Base-by-base conservation (phyloP, 1,140 invertebrate species). In the Danaus melanippus region DNA sequence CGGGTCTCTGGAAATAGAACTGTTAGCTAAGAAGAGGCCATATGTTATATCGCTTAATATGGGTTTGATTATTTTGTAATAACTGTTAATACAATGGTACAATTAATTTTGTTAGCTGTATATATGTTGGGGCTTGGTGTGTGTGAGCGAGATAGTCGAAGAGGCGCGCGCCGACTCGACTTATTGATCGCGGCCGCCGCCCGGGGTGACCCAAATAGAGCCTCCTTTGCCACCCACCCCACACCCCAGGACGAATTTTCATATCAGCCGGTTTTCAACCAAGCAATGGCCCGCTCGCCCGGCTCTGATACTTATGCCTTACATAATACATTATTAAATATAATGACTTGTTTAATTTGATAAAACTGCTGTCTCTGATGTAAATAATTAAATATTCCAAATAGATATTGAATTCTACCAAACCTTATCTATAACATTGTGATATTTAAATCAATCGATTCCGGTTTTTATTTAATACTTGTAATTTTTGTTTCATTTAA, bases 141-240 rank as follows among this genome's bases (percentile, higher is more conserved):
- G 47, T 57, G 71, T 66, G 70, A 74, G 76, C 57, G 71, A 70
- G 77, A 73, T 51, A 69, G 75, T 44, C 21, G 21, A 62, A 67
- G 59, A 75, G 74, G 83, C 83, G 83, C 83, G 83, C 83, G 83
- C 83, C 79, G 80, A 52, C 70, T 67, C 64, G 59, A 58, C 68
- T 43, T 86, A 86, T 86, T 79, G 83, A 86, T 86, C 81, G 81
- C 51, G 76, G 73, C 69, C 82, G 82, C 80, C 80, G 83, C 83
- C 83, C 83, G 70, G 83, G 83, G 79, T 86, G 83, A 86, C 83
- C 83, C 83, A 86, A 84, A 86, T 86, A 86, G 80, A 86, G 76
- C 76, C 79, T 86, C 70, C 76, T 71, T 60, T 66, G 64, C 67
- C 70, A 62, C 69, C 67, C 21, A 52, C 67, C 66, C 66, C 67